phyloP scores from a whole-genome alignment of 2,888 invertebrate genomes.

The Calliphora vomitoria region DNA sequence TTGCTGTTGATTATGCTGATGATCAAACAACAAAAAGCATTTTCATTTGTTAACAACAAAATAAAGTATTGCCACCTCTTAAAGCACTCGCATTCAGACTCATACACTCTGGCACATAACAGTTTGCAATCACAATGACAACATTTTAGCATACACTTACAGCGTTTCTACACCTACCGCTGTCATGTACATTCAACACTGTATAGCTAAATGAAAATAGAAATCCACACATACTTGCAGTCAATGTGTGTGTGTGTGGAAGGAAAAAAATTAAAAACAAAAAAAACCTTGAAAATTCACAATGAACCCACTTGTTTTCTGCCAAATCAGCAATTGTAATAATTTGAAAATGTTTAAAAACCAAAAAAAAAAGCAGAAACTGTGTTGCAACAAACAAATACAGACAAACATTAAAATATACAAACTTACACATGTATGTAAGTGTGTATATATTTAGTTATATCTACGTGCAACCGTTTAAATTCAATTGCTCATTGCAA shows the following conservation, averaged over 20 bases:
- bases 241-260: background rate
- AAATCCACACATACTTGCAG: background rate
- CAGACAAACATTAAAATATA: slow-evolving; percentile 26
- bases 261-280: background rate
- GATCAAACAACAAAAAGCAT: slow-evolving; percentile 54
- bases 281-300: slow-evolving; percentile 64
- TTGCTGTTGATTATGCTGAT: slow-evolving; percentile 33
- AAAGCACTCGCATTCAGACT: background rate
- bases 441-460: no score
- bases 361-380: background rate
- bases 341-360: slow-evolving; percentile 58
- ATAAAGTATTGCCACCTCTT: slow-evolving; percentile 54
- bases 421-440: background rate
- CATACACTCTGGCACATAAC: background rate
- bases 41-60: slow-evolving; percentile 54
- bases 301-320: slow-evolving; percentile 58
- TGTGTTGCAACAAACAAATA: background rate
- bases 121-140: slow-evolving; percentile 52
- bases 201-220: slow-evolving; percentile 16
- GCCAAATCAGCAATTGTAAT: slow-evolving; percentile 69
- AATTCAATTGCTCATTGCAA: slow-evolving; percentile 58
- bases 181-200: slow-evolving; percentile 20
- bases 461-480: slow-evolving; percentile 51
- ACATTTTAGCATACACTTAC: slow-evolving; percentile 6
- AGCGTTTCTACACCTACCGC: slow-evolving; percentile 12